Evolutionary conservation across 2,888 invertebrate species (phyloP).

Genomic region (Trichogramma dendrolimi): DNA sequence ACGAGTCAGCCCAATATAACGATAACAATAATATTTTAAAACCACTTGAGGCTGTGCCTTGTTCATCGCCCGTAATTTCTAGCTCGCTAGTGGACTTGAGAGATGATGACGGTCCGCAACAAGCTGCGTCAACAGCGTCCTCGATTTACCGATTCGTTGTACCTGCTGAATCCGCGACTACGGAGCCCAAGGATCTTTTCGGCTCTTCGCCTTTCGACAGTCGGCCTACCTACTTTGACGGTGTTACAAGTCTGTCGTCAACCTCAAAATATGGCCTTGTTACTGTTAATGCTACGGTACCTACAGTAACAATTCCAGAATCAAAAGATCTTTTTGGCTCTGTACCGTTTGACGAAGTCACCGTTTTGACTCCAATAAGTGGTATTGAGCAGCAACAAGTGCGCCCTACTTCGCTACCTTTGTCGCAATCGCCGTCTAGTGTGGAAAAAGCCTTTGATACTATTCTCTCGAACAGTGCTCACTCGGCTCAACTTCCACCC

Average conservation of each 20-base stretch:
- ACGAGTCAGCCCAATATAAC: background rate
- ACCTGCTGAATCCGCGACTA: slow-evolving; percentile 8
- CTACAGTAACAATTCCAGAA: slow-evolving; percentile 1
- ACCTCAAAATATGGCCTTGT: slow-evolving; percentile 43
- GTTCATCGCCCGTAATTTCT: background rate
- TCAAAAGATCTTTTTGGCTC: slow-evolving; percentile 49
- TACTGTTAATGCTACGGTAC: slow-evolving; percentile 35
- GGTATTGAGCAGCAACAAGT: slow-evolving; percentile 33
- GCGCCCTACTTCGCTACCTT: slow-evolving; percentile 44
- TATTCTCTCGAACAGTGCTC: slow-evolving; percentile 26
- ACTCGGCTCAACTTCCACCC: slow-evolving; percentile 10
- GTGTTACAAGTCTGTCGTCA: slow-evolving; percentile 18
- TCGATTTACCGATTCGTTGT: slow-evolving; percentile 20
- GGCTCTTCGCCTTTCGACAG: slow-evolving; percentile 49
- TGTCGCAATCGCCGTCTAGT: slow-evolving; percentile 42
- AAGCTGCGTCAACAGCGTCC: background rate
- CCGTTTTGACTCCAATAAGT: slow-evolving; percentile 36
- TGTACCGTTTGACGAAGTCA: slow-evolving; percentile 47
- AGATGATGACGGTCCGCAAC: background rate
- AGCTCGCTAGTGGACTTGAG: background rate
- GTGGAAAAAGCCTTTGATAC: slow-evolving; percentile 37
- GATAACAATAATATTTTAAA: too few relatives aligned
- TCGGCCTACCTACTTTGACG: slow-evolving; percentile 19
- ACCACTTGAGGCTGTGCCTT: background rate
- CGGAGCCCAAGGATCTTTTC: slow-evolving; percentile 44